These are phyloP conservation scores for Teleogryllus oceanicus DNA, from an alignment of 2,888 invertebrate species.

Conservation along the genomic window DNA sequence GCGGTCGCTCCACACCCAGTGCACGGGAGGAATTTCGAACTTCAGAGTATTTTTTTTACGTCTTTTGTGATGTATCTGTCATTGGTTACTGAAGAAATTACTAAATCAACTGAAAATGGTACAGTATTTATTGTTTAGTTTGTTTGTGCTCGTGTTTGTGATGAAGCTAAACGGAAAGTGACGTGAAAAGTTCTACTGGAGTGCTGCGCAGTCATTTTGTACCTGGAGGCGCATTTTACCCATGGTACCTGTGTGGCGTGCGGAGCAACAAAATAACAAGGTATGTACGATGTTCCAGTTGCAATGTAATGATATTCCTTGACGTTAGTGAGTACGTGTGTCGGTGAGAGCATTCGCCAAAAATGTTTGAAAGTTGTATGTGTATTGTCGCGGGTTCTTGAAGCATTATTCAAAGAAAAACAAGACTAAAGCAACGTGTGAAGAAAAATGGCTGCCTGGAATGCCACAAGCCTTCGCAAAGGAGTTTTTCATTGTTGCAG, in stretches of 20 bases:
- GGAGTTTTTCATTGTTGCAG: no score
- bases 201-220: conserved; percentile 28
- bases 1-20: conserved; percentile 25
- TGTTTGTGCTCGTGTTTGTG: conserved; percentile 20
- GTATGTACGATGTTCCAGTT: conserved; percentile 21
- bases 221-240: conserved; percentile 28
- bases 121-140: conserved; percentile 11
- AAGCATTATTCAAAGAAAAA: no score
- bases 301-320: no score
- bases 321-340: no score
- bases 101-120: conserved; percentile 22
- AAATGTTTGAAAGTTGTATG: no score
- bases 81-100: conserved; percentile 25
- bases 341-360: no score
- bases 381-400: no score
- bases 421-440: no score
- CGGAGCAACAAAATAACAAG: conserved; percentile 25
- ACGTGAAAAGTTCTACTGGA: conserved; percentile 25
- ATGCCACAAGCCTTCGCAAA: no score
- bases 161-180: conserved; percentile 26
- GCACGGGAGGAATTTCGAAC: neutral
- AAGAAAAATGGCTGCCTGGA: no score
- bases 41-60: conserved; percentile 23
- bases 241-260: conserved; percentile 27
- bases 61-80: conserved; percentile 27